These are phyloP conservation scores for Branchipolynoe longqiensis DNA, from an alignment of 2,888 invertebrate species.

Conservation along the genomic window DNA sequence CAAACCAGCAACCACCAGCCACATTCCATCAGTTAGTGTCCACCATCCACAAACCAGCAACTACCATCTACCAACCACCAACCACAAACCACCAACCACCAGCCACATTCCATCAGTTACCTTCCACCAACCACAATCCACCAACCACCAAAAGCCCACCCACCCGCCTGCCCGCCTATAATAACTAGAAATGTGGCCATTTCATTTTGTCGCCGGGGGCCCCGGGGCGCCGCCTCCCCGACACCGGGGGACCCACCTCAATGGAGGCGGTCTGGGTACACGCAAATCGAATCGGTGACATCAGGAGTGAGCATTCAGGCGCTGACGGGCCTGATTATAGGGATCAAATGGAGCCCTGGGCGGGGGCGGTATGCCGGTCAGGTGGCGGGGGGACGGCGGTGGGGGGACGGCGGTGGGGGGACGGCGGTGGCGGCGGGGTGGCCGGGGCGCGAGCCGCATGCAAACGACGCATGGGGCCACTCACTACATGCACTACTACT, in stretches of 20 bases:
- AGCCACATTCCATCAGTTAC: too few species aligned
- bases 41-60: too few species aligned
- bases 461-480: conserved; percentile 23
- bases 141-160: not conserved
- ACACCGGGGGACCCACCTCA: too few species aligned
- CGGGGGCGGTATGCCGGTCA: not conserved
- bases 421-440: not conserved
- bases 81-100: too few species aligned
- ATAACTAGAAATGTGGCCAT: conserved; percentile 55
- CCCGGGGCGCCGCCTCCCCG: not conserved
- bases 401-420: too few species aligned
- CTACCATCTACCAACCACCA: too few species aligned
- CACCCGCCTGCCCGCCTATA: conserved; percentile 14
- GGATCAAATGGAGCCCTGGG: conserved; percentile 34
- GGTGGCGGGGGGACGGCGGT: not conserved
- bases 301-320: conserved; percentile 41
- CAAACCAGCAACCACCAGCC: too few species aligned
- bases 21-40: too few species aligned
- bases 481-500: not conserved
- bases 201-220: conserved; percentile 37
- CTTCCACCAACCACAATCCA: conserved; percentile 11
- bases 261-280: conserved; percentile 25
- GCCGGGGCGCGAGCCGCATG: not conserved
- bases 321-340: conserved; percentile 46
- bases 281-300: conserved; percentile 53